phyloP scores from a whole-genome alignment of 2,888 invertebrate species.

The Platycheirus rosarum region DNA sequence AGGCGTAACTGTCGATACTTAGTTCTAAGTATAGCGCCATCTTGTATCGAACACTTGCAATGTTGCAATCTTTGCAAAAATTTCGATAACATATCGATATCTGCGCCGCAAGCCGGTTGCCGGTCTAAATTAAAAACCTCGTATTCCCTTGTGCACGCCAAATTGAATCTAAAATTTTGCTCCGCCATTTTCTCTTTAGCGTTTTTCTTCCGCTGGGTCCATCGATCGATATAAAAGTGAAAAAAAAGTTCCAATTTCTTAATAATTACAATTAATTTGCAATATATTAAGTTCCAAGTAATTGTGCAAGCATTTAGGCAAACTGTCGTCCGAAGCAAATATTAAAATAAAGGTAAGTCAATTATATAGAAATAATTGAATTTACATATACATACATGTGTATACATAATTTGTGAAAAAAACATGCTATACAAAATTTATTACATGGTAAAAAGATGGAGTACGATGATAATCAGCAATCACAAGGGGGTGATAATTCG shows the following conservation, averaged over 20 bases:
- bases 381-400: background rate
- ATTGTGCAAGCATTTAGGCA: slow-evolving; percentile 4
- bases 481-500: slow-evolving; percentile 58
- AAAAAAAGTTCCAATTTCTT: slow-evolving; percentile 21
- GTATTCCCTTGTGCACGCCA: slow-evolving; percentile 64
- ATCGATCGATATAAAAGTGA: slow-evolving; percentile 57
- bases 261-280: slow-evolving; percentile 22
- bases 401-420: too few species aligned
- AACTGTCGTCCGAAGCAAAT: background rate
- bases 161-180: slow-evolving; percentile 36
- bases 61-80: too few species aligned
- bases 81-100: slow-evolving; percentile 44
- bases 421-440: too few species aligned
- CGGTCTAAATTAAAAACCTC: slow-evolving; percentile 38
- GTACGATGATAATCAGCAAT: slow-evolving; percentile 64
- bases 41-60: background rate
- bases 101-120: slow-evolving; percentile 46
- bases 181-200: slow-evolving; percentile 70
- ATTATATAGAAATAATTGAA: background rate
- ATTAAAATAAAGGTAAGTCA: slow-evolving; percentile 49
- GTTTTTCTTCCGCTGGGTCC: slow-evolving; percentile 57
- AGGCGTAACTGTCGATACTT: too few species aligned
- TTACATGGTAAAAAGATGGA: too few species aligned
- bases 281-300: slow-evolving; percentile 22
- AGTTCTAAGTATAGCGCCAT: background rate